These are phyloP conservation scores for Athene cunicularia DNA, from an alignment of 2,113 vertebrate genomes.

Conservation along the genomic window DNA sequence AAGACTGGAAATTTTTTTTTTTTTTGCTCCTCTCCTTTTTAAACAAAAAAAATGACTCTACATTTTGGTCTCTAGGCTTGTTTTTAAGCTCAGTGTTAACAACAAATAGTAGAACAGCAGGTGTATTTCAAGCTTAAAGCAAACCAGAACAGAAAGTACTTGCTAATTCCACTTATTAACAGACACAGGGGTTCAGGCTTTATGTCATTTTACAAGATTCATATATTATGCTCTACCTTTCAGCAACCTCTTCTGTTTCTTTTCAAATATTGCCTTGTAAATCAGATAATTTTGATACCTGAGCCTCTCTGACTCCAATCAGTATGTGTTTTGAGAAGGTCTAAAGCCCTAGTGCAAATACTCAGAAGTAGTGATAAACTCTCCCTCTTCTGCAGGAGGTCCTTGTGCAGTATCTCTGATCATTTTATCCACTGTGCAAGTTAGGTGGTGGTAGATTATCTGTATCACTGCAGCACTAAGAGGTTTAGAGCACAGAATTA, in stretches of 20 bases:
- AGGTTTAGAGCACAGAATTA: background rate
- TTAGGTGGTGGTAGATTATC: background rate
- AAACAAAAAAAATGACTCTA: background rate
- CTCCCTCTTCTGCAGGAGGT: background rate
- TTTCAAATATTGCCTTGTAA: background rate
- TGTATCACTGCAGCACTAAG: background rate
- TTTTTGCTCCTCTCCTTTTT: background rate
- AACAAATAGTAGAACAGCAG: background rate
- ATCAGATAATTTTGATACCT: background rate
- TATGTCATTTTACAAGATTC: background rate
- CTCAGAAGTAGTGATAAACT: background rate
- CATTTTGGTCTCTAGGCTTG: background rate
- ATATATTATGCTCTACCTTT: background rate
- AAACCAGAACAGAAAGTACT: background rate
- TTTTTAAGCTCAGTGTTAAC: background rate
- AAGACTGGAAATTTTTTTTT: background rate
- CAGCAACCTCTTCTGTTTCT: background rate
- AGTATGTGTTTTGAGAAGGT: background rate
- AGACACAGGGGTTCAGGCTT: background rate
- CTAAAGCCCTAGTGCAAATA: background rate
- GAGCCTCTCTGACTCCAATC: background rate
- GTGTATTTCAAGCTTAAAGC: background rate
- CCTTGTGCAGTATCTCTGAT: background rate
- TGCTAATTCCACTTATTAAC: background rate
- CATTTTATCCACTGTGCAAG: background rate